Evolutionary conservation across 2,797 vertebrate genomes (phyloP).

Genomic region (Ciconia nigra): DNA sequence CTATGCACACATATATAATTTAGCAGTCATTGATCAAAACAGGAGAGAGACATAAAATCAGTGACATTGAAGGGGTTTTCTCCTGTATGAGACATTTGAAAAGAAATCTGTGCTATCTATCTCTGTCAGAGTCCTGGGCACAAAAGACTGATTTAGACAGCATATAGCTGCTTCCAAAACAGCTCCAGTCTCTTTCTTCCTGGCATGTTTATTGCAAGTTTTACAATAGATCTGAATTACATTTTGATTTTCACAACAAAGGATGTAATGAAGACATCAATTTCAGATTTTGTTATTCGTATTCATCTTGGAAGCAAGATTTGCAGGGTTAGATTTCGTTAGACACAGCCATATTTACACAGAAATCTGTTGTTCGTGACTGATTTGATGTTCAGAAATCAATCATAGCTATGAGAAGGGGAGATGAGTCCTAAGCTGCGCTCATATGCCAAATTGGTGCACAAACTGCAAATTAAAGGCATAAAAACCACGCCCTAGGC

Average conservation of each 20-base stretch:
- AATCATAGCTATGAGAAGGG: not conserved
- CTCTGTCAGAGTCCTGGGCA: conserved; percentile 4
- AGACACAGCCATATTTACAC: conserved; percentile 2
- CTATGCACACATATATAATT: conserved; percentile 39
- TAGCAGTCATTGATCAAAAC: conserved; percentile 54
- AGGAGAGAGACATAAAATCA: conserved; percentile 42
- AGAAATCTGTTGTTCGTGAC: not conserved
- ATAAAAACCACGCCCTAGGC: not conserved
- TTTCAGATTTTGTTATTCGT: conserved; percentile 40
- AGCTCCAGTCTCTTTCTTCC: not conserved
- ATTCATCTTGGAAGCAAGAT: not conserved
- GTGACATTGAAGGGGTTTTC: conserved; percentile 47
- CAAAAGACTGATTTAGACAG: not conserved
- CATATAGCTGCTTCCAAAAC: not conserved
- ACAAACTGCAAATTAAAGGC: conserved; percentile 1
- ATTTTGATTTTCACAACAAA: conserved; percentile 45
- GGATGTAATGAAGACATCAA: conserved; percentile 18
- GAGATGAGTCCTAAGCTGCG: not conserved
- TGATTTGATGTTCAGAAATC: conserved; percentile 38
- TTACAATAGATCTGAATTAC: not conserved
- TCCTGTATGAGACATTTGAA: conserved; percentile 39
- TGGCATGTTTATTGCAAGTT: not conserved
- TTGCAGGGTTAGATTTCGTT: not conserved
- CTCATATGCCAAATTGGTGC: not conserved
- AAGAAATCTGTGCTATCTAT: conserved; percentile 40